Conservation (phyloP, 2,113 vertebrate genomes). For the Ellobius talpinus region DNA sequence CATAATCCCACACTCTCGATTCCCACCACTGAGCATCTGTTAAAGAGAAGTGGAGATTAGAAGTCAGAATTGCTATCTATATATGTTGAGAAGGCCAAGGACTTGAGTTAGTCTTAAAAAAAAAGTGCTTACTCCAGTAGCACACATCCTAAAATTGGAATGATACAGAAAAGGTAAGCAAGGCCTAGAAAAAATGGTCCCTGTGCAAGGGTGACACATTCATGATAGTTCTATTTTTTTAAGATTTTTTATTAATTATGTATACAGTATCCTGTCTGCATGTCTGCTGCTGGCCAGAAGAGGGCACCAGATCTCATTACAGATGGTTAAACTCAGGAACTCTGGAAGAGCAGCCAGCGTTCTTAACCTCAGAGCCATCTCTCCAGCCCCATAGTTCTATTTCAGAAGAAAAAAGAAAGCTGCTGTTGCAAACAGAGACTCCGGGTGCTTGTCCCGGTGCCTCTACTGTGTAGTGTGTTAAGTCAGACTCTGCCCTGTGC, state of each 20-base stretch:
- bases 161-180: neutral
- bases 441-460: neutral
- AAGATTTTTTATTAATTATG: no score
- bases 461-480: neutral
- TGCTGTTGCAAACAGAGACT: neutral
- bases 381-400: no score
- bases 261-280: no score
- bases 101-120: neutral
- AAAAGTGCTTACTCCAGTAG: neutral
- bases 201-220: neutral
- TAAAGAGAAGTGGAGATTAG: neutral
- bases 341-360: no score
- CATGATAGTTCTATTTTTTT: neutral
- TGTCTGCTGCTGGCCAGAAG: no score
- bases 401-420: neutral
- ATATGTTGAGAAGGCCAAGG: neutral
- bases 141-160: neutral
- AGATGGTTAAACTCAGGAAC: no score
- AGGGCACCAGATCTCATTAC: no score
- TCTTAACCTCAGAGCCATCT: no score
- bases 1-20: neutral
- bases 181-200: neutral
- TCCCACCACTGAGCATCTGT: neutral
- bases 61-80: neutral
- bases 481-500: neutral